Base-by-base conservation (phyloP, 2,888 invertebrate genomes). In the Trichacis sp. region DNA sequence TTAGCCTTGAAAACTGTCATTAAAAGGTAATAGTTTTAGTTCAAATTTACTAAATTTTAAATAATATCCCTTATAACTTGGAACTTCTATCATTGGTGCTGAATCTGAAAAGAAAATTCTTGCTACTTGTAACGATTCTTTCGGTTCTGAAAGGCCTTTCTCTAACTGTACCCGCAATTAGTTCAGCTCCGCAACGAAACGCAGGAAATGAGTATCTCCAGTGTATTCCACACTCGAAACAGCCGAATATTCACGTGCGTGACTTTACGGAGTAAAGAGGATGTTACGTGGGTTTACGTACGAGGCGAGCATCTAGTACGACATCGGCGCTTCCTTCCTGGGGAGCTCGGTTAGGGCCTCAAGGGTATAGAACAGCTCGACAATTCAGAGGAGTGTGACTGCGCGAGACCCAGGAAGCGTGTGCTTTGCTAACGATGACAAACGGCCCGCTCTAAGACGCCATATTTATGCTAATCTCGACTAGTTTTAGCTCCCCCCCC, bases 361-460 rank as follows among this genome's bases (percentile, higher is more conserved):
- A 59, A 66, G 53, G 75, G 80, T 78, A 77, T 79, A 77, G 81
- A 74, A 68, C 77, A 77, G 73, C 75, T 74, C 77, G 75, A 70
- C 77, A 76, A 76, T 78, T 77, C 77, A 73, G 73, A 77, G 77
- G 76, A 76, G 79, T 78, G 81, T 77, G 78, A 80, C 80, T 80
- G 70, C 75, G 73, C 76, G 79, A 79, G 78, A 77, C 81, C 81
- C 83, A 83, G 83, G 83, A 84, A 84, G 83, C 83, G 83, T 82
- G 83, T 84, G 83, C 83, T 84, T 84, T 84, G 78, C 83, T 83
- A 83, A 83, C 83, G 83, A 83, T 83, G 83, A 83, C 80, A 84
- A 84, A 83, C 80, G 81, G 77, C 75, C 77, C 78, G 77, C 74
- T 79, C 80, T 79, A 81, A 83, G 83, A 83, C 81, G 83, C 82